phyloP scores from a whole-genome alignment of 2,888 invertebrate species.

The Amphipyra tragopoginis region DNA sequence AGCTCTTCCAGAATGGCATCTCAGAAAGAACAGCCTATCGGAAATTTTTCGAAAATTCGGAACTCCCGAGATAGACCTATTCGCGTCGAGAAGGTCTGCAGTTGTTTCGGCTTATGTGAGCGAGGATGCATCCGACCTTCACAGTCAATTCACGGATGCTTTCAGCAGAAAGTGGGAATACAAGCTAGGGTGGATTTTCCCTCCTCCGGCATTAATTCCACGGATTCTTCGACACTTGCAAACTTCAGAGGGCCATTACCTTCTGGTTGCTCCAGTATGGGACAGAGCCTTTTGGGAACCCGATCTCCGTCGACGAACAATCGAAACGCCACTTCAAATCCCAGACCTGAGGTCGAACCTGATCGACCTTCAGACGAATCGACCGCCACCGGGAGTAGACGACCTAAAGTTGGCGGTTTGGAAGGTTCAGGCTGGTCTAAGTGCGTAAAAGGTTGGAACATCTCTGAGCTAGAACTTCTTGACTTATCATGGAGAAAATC shows the following conservation, averaged over 20 bases:
- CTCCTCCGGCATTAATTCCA: constrained; percentile 21
- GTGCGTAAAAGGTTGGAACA: constrained; percentile 8
- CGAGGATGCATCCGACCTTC: not conserved
- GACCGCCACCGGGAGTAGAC: constrained; percentile 26
- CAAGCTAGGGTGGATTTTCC: constrained; percentile 35
- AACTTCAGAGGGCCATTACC: constrained; percentile 23
- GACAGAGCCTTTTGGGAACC: constrained; percentile 36
- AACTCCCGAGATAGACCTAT: not conserved
- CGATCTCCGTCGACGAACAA: constrained; percentile 27
- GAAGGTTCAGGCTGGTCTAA: constrained; percentile 50
- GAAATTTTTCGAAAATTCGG: not conserved
- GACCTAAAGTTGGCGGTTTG: constrained; percentile 43
- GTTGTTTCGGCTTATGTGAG: constrained; percentile 1
- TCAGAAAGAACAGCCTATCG: not conserved
- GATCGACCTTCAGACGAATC: constrained; percentile 37
- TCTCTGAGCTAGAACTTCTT: constrained; percentile 3
- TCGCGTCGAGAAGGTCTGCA: not conserved
- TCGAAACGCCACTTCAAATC: constrained; percentile 31
- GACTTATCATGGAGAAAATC: constrained; percentile 40
- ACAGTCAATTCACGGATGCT: not conserved
- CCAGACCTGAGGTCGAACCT: constrained; percentile 24
- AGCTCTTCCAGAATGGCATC: not conserved
- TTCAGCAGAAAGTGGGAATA: constrained; percentile 31
- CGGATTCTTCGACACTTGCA: constrained; percentile 47
- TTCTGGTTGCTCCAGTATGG: constrained; percentile 49